phyloP scores from a whole-genome alignment of 1,140 invertebrate species.

The Drosophila arawakana region DNA sequence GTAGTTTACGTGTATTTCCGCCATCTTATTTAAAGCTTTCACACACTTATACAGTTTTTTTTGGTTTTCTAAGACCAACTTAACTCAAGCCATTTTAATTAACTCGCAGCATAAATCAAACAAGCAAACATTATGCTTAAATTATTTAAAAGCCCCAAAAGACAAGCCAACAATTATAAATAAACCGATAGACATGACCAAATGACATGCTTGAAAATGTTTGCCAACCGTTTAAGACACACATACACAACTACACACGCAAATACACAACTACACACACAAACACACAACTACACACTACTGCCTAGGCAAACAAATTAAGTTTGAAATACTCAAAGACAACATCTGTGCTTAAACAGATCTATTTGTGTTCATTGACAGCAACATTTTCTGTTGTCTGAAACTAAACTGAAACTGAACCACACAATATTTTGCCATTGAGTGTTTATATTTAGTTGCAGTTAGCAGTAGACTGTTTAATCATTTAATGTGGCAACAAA shows the following conservation, averaged over 20 bases:
- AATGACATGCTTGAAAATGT: conserved; percentile 38
- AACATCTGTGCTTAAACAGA: conserved; percentile 36
- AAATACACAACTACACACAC: conserved; percentile 3
- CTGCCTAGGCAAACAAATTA: conserved; percentile 39
- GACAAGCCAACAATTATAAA: conserved; percentile 56
- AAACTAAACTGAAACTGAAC: not conserved
- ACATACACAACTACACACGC: conserved; percentile 33
- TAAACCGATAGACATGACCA: conserved; percentile 56
- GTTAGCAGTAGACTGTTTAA: conserved; percentile 53
- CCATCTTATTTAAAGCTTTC: too few species aligned
- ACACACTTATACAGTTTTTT: not conserved
- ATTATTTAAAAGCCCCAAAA: conserved; percentile 39
- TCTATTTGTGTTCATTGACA: conserved; percentile 27
- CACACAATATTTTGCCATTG: conserved; percentile 69
- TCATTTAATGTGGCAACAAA: conserved; percentile 58
- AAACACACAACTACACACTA: not conserved
- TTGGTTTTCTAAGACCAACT: not conserved
- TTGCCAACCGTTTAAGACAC: conserved; percentile 17
- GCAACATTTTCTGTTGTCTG: conserved; percentile 30
- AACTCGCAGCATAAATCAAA: conserved; percentile 7
- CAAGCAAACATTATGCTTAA: conserved; percentile 24
- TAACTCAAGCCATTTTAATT: conserved; percentile 7
- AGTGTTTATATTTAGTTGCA: conserved; percentile 55
- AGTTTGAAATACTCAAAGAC: conserved; percentile 29
- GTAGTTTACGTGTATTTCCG: too few species aligned